These are phyloP conservation scores for Neelides sp. DNA, from an alignment of 1,140 invertebrate species.

Conservation along the genomic window DNA sequence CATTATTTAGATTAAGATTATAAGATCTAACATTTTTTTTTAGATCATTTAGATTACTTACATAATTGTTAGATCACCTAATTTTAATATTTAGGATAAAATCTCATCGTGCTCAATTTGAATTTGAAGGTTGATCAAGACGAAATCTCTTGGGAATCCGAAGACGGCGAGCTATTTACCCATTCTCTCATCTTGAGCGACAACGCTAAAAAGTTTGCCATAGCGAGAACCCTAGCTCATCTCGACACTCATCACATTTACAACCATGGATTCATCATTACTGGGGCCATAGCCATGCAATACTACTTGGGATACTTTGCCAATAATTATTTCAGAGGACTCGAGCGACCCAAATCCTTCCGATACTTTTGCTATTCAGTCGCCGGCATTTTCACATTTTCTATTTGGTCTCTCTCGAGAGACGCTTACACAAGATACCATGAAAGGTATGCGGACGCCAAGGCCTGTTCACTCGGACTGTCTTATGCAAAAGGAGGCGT, in stretches of 20 bases:
- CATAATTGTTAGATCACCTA: too few relatives aligned
- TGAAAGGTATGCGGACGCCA: conserved; percentile 49
- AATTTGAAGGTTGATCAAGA: too few relatives aligned
- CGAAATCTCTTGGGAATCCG: conserved; percentile 49
- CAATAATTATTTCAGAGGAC: conserved; percentile 45
- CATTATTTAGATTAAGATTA: too few relatives aligned
- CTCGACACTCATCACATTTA: conserved; percentile 43
- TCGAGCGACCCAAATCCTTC: conserved; percentile 38
- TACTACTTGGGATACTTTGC: conserved; percentile 41
- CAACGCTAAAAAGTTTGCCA: conserved; percentile 60
- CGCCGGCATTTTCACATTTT: conserved; percentile 43
- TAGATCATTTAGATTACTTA: too few relatives aligned
- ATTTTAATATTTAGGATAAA: too few relatives aligned
- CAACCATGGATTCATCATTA: conserved; percentile 41
- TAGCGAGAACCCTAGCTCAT: conserved; percentile 55
- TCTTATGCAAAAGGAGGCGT: conserved; percentile 55
- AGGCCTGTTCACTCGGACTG: conserved; percentile 44
- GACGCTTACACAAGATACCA: conserved; percentile 47
- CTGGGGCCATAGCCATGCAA: conserved; percentile 37
- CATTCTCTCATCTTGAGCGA: conserved; percentile 54
- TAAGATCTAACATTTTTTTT: too few relatives aligned
- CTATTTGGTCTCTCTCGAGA: conserved; percentile 48
- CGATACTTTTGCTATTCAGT: conserved; percentile 45
- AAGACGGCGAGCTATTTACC: conserved; percentile 46
- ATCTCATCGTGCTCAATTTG: too few relatives aligned